These are phyloP conservation scores for Cliona cf. orientalis DNA, from an alignment of 37 sponge, comb jelly and placozoan species.

Conservation along the genomic window DNA sequence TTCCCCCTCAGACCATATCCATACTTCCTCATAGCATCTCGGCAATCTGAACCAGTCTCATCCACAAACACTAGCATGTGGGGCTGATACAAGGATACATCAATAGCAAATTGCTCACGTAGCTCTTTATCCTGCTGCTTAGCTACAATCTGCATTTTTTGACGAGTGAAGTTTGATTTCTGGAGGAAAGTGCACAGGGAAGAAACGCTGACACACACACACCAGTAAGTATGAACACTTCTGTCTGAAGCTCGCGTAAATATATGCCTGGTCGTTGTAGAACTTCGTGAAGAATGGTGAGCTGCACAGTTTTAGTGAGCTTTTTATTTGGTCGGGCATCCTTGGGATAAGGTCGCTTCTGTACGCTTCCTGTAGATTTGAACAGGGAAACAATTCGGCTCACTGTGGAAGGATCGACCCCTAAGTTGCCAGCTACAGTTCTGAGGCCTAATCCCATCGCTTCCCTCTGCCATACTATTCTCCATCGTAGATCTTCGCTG, in stretches of 20 bases:
- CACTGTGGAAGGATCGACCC: conserved; percentile 24
- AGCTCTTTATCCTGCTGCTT: conserved; percentile 8
- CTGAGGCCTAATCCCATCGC: not conserved
- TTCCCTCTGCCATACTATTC: conserved; percentile 36
- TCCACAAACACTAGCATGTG: conserved; percentile 45
- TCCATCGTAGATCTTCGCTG: conserved; percentile 41
- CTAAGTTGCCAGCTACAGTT: conserved; percentile 14
- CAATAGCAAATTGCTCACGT: conserved; percentile 3
- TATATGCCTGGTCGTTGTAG: conserved; percentile 25
- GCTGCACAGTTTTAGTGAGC: conserved; percentile 21
- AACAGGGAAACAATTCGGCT: conserved; percentile 11
- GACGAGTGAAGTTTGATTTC: conserved; percentile 23
- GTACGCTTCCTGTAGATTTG: conserved; percentile 13
- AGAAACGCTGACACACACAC: not conserved
- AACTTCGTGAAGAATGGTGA: conserved; percentile 29
- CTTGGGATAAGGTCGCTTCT: conserved; percentile 17
- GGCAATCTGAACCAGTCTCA: conserved; percentile 34
- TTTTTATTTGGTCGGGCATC: not conserved
- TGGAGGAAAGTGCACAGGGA: conserved; percentile 28
- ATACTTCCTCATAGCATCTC: conserved; percentile 20
- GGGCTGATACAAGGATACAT: conserved; percentile 27
- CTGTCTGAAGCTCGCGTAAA: conserved; percentile 10
- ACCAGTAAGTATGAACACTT: not conserved
- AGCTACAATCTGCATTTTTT: conserved; percentile 24
- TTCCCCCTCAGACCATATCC: conserved; percentile 28